Conservation (phyloP, 2,113 vertebrate species). For the Perognathus longimembris region DNA sequence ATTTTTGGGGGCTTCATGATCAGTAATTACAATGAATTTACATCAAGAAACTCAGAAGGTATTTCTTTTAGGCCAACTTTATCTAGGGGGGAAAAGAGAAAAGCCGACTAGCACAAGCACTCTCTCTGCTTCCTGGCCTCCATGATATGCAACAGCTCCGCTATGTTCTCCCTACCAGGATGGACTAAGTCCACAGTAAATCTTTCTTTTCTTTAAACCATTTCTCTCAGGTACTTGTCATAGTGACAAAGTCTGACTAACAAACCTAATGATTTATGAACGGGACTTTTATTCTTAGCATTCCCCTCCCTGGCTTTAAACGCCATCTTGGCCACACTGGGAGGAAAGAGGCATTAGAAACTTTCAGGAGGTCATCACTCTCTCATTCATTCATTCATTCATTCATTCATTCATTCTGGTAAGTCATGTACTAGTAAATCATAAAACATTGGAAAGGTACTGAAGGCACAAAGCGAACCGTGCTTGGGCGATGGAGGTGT, state of each 20-base stretch:
- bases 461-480: not conserved
- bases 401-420: not conserved
- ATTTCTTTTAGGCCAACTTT: not conserved
- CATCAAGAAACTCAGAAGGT: constrained; percentile 32
- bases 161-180: not conserved
- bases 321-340: not conserved
- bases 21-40: constrained; percentile 9
- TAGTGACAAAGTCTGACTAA: not conserved
- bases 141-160: not conserved
- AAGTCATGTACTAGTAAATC: not conserved
- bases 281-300: not conserved
- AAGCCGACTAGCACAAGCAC: not conserved
- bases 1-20: not conserved
- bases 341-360: constrained; percentile 8
- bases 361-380: not conserved
- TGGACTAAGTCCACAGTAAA: not conserved
- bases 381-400: not conserved
- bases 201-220: not conserved
- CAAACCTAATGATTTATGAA: not conserved
- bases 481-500: not conserved
- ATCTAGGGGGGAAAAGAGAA: not conserved
- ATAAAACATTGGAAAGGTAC: not conserved
- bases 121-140: not conserved
- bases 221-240: not conserved
- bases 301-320: not conserved